Base-by-base conservation (phyloP, 2,888 invertebrate genomes). In the Nomada fucata region DNA sequence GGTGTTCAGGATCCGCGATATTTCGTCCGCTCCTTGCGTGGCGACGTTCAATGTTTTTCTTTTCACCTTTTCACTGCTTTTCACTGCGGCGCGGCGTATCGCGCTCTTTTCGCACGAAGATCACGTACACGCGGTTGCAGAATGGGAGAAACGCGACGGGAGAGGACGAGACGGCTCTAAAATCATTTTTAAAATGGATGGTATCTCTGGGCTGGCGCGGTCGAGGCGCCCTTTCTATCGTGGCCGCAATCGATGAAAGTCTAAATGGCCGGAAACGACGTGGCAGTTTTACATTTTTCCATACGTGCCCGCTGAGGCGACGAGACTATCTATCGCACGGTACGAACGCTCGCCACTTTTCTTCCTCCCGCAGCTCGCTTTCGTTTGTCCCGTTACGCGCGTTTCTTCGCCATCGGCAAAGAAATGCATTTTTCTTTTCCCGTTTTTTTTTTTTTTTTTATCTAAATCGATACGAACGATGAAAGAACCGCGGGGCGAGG, bases 171-270 rank as follows among this genome's bases (percentile, higher is more conserved):
- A 67, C 36, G 82, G 87, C 84, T 88, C 84, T 78, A 88, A 90
- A 91, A 91, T 91, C 89, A 90, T 91, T 91, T 91, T 90, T 87
- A 85, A 88, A 90, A 89, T 87, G 86, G 83, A 89, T 85, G 88
- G 82, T 82, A 83, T 76, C 76, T 81, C 81, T 83, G 76, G 64
- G 47, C 71, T 20, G 70, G 70, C 9, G 26, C 36, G 59, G 68
- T 59, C 61, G 60, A 44, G 53, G 65, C 71, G 73, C 72, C 13
- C 61, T 77, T 67, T 60, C 80, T 53, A 52, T 83, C 69, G 78
- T 71, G 63, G 61, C 64, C 64, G 82, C 82, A 82, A 89, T 89
- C 86, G 87, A 87, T 87, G 87, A 84, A 83, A 86, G 80, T 82
- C 83, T 84, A 89, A 88, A 89, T 86, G 87, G 87, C 73, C 83